Percentiles rank a stretch among this genome's conserved stretches.
These are phyloP conservation scores for Synergus itoensis DNA, from an alignment of 2,888 invertebrate genomes.

Conservation along the genomic window DNA sequence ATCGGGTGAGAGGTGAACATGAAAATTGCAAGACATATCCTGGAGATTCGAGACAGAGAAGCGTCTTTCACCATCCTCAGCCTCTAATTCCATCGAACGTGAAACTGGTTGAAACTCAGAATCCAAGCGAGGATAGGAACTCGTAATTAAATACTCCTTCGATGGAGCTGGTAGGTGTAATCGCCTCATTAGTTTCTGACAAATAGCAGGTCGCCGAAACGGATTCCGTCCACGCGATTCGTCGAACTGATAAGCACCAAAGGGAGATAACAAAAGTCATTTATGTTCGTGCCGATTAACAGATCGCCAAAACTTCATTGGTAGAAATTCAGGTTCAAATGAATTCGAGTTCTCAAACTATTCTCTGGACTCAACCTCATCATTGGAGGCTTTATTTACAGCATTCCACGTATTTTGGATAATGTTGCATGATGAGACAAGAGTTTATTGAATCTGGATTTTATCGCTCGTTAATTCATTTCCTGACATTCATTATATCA, in stretches of 20 bases:
- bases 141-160: conserved; percentile 39
- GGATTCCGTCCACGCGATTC: conserved; percentile 62
- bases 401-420: not conserved
- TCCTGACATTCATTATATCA: not conserved
- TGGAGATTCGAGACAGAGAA: not conserved
- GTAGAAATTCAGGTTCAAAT: conserved; percentile 49
- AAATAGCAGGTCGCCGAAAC: conserved; percentile 54
- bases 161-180: conserved; percentile 41
- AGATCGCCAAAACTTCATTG: conserved; percentile 50
- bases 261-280: conserved; percentile 63
- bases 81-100: conserved; percentile 41
- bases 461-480: not conserved
- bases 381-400: not conserved
- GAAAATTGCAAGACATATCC: not conserved
- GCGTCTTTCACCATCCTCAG: conserved; percentile 21
- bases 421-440: not conserved
- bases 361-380: not conserved
- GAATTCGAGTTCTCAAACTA: conserved; percentile 16
- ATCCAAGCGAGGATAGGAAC: conserved; percentile 27
- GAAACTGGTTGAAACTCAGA: conserved; percentile 17
- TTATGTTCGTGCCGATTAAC: conserved; percentile 63
- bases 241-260: conserved; percentile 62
- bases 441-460: not conserved
- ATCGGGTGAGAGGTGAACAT: not conserved
- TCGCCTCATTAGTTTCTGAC: conserved; percentile 44